Base-by-base conservation (phyloP, 2,888 invertebrate species). In the Peribatodes rhomboidaria region DNA sequence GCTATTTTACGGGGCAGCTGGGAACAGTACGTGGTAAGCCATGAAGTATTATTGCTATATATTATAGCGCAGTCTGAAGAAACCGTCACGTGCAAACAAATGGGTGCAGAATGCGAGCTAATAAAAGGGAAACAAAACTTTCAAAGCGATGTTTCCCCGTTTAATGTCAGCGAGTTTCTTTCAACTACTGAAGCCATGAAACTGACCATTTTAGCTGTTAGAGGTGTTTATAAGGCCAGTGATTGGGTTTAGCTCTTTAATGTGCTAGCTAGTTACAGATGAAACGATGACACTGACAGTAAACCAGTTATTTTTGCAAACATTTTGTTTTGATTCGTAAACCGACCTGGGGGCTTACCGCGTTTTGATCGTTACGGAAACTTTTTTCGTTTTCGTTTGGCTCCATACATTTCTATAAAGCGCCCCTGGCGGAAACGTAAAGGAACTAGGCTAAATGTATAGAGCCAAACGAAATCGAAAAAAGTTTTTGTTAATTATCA, bases 151-250 rank as follows among this genome's bases (percentile, higher is more conserved):
- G 69, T 72, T 73, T 71, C 22, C 65, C 47, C 33, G 33, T 66
- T 69, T 73, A 69, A 72, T 73, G 79, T 73, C 73, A 73, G 73
- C 72, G 73, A 70, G 74, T 72, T 70, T 62, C 56, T 65, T 68
- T 71, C 68, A 61, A 44, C 61, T 39, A 44, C 41, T 13, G 18
- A 54, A 18, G 31, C 50, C 49, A 50, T 49, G 49, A 13, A n/a
- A 33, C 33, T 14, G 41, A 31, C n/a, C 1, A n/a, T 27, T 55
- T 55, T 31, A 18, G 33, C 42, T 44, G n/a, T 55, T 33, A 18
- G 55, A 33, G 44, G 55, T 55, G n/a, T 55, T 53, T 55, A 55
- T 44, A 55, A 55, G 27, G 44, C 27, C 27, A 31, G 16, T 27
- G 41, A 41, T 42, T 22, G 14, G 54, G 39, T 41, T 41, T 54